Base-by-base conservation (phyloP, 2,797 vertebrate species). In the Nyctalus aviator region DNA sequence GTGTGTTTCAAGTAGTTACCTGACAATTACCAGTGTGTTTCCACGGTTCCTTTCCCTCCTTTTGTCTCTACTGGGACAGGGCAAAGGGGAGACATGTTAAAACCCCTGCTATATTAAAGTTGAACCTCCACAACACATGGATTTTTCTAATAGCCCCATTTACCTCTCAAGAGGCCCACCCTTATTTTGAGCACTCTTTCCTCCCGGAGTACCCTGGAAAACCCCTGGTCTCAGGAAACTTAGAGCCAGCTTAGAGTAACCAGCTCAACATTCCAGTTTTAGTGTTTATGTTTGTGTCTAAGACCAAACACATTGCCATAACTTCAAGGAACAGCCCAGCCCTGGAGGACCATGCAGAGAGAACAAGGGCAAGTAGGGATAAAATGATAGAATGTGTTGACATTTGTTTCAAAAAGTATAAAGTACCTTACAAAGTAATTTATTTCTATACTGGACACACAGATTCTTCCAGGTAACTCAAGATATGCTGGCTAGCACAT, bases 401-500 rank as follows among this genome's bases (percentile, higher is more conserved):
- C 90, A 64, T 69, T 46, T 69, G 4, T 81, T 85, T 83, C 21
- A 30, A 69, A 87, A 90, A 55, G 30, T 64, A 91, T 59, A 59
- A 95, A 72, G 12, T 44, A 77, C 30, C 12, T 79, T 82, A 89
- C 12, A 55, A 85, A 95, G 30, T 73, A 77, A 83, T 59, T 77
- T 68, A 59, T 69, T 93, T 90, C 11, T 87, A 14, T 57, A 72
- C 53, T 41, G 5, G 13, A 75, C 17, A 71, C 14, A 68, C 41
- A 91, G 62, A 83, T 57, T 83, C 32, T 89, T 83, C 75, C 78
- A 93, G 30, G n/a, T 66, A 78, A 89, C 32, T 92, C 53, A 95
- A 96, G 25, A 50, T 66, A 81, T 48, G 27, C 44, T 46, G 76
- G 9, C n/a, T 69, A 85, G 13, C 68, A 88, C 15, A 68, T 62